Percentiles rank a stretch among this genome's conserved stretches.
Conservation (phyloP, 2,113 vertebrate genomes). For the Scalopus aquaticus region DNA sequence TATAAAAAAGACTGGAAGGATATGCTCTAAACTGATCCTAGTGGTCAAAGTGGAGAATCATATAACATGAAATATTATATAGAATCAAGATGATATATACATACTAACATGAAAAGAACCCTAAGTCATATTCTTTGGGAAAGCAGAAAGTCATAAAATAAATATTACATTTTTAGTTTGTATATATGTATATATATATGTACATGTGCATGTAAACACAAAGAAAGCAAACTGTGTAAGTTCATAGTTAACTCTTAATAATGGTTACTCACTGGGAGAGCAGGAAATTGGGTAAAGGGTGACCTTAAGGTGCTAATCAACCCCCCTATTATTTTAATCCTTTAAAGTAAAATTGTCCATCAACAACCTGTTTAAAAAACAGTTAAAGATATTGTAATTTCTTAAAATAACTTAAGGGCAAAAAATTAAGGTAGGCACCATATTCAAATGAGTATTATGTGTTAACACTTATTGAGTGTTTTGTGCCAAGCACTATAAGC, state of each 20-base stretch:
- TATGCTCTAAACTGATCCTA: constrained; percentile 34
- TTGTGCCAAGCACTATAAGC: neutral
- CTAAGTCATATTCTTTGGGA: neutral
- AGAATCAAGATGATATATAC: neutral
- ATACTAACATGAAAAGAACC: neutral
- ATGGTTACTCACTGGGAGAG: neutral
- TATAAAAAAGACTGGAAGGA: neutral
- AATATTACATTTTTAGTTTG: neutral
- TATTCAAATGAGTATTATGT: constrained; percentile 28
- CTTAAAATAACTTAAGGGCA: neutral
- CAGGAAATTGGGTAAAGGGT: neutral
- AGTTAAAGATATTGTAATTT: constrained; percentile 1
- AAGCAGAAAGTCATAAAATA: neutral
- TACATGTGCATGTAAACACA: neutral
- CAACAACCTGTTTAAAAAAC: neutral
- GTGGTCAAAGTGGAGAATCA: neutral
- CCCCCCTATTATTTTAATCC: neutral
- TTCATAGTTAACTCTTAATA: neutral
- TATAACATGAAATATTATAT: neutral
- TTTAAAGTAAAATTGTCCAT: constrained; percentile 1
- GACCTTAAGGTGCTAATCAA: neutral
- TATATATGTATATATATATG: neutral
- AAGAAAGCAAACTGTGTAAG: neutral
- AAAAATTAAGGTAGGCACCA: constrained; percentile 3
- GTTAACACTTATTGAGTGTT: neutral